Base-by-base conservation (phyloP, 1,140 invertebrate genomes). In the Nomia melanderi region DNA sequence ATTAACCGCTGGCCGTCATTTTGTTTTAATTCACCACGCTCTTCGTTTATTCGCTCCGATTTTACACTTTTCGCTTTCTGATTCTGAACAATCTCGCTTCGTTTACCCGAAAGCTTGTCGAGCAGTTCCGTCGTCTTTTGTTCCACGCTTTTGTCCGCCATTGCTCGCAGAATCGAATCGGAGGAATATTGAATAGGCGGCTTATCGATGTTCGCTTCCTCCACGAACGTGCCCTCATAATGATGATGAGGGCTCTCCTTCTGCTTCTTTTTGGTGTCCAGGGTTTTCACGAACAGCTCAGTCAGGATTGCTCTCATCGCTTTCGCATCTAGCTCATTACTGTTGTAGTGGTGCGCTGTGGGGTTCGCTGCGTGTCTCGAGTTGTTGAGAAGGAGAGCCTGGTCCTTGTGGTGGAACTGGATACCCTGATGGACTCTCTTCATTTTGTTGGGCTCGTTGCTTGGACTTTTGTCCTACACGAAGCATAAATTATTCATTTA, bases 381-480 rank as follows among this genome's bases (percentile, higher is more conserved):
- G 67, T 29, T 29, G 36, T 85, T 86, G 5, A 64, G 31, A 17
- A 69, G 72, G 0, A 53, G 31, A 8, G 50, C 47, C 5, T 77
- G 83, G n/a, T 65, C 73, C 11, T 85, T 60, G 6, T 91, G 86
- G 66, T 91, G 89, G 60, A 93, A 93, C 31, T 90, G 72, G 1
- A 93, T 88, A 7, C 90, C 92, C 39, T 89, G 84, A 7, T 88
- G 83, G 20, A 90, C 91, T 20, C 92, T 82, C 74, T 91, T 92
- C 93, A 93, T 93, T 47, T 91, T 85, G 17, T 91, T 87, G 0
- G 93, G 93, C 27, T 88, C 79, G 76, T 93, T 93, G 6, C 90
- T 91, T 33, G 87, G 76, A 36, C 89, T 84, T 20, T 84, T 71
- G 27, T 77, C 64, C 88, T 90, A 39, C 31, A 50, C 75, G 44